phyloP scores from a whole-genome alignment of 1,140 invertebrate genomes.

The Brachionus rotundiformis region DNA sequence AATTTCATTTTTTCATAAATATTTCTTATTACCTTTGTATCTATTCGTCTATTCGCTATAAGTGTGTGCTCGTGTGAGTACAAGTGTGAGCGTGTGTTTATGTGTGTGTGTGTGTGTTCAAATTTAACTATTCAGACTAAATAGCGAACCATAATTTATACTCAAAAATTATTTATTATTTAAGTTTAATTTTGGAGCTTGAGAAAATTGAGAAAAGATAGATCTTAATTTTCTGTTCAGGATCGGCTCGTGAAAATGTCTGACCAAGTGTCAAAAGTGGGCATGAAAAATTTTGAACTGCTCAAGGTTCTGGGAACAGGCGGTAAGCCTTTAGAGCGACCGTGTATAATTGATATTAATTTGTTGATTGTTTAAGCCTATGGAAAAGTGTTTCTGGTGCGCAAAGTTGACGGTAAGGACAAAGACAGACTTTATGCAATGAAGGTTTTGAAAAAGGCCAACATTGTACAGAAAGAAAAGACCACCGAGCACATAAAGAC shows the following conservation, averaged over 20 bases:
- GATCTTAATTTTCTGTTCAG: background rate
- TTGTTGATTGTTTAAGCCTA: slow-evolving; percentile 66
- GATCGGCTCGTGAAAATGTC: background rate
- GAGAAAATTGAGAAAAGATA: background rate
- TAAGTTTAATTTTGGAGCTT: background rate
- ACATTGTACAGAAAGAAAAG: slow-evolving; percentile 88
- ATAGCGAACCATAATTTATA: slow-evolving; percentile 30
- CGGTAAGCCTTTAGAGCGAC: slow-evolving; percentile 65
- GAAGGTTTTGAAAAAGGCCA: slow-evolving; percentile 99
- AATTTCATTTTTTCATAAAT: background rate
- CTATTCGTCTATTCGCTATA: background rate
- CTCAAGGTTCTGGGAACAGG: slow-evolving; percentile 96
- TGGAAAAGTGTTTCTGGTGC: slow-evolving; percentile 99
- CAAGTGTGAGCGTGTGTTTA: background rate
- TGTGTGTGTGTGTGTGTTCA: background rate
- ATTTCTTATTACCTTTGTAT: background rate
- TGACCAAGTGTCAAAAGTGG: slow-evolving; percentile 35
- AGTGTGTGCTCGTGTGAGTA: background rate
- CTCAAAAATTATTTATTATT: slow-evolving; percentile 40
- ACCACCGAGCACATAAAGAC: slow-evolving; percentile 99
- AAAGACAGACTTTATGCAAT: slow-evolving; percentile 77
- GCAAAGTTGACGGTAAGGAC: slow-evolving; percentile 71
- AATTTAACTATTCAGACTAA: slow-evolving; percentile 5
- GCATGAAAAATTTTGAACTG: slow-evolving; percentile 78
- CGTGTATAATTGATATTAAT: background rate